These are phyloP conservation scores for Hormiphora californensis DNA, from an alignment of 37 sponge, comb jelly and placozoan genomes.

Conservation along the genomic window DNA sequence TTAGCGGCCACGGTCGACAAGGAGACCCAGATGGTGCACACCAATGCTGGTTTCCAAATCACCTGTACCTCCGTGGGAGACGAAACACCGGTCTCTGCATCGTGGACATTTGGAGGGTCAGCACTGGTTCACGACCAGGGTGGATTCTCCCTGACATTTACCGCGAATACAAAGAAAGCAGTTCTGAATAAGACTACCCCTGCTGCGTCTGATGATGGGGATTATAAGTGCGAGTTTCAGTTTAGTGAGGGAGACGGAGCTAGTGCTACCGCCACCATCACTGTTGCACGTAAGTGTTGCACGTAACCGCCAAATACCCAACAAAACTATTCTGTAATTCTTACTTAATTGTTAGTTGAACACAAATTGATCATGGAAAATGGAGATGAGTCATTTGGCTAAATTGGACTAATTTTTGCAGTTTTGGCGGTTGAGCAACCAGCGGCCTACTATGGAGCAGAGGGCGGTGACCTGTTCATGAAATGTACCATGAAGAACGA, in stretches of 20 bases:
- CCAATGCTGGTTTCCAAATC: background rate
- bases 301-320: too few relatives aligned
- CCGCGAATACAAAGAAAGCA: background rate
- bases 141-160: background rate
- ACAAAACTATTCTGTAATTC: too few relatives aligned
- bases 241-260: background rate
- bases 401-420: background rate
- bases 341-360: background rate
- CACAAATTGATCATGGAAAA: background rate
- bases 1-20: background rate
- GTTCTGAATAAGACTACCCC: background rate
- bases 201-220: slow-evolving; percentile 1
- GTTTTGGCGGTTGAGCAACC: background rate
- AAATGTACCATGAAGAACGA: background rate
- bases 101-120: background rate
- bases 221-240: background rate
- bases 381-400: background rate
- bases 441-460: background rate
- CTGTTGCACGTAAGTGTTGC: background rate
- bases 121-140: background rate
- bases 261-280: background rate
- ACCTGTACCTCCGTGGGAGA: slow-evolving; percentile 1
- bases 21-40: background rate
- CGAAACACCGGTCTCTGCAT: background rate
- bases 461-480: background rate